Conservation (phyloP, 2,113 vertebrate genomes). For the Mirza zaza region DNA sequence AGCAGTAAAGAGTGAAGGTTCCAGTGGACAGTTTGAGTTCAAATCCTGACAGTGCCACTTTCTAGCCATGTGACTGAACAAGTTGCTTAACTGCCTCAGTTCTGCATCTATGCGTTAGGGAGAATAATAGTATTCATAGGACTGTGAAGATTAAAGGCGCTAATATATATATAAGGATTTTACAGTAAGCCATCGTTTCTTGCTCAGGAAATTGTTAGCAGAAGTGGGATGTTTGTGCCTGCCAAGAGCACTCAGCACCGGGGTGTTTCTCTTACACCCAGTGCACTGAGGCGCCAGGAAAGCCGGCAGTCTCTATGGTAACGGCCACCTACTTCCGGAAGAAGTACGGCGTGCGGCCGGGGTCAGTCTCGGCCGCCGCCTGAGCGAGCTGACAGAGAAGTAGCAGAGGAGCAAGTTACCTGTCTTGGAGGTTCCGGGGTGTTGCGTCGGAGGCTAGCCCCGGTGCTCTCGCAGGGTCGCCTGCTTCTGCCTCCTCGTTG, state of each 20-base stretch:
- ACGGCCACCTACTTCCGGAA: conserved; percentile 66
- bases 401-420: fast-evolving
- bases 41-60: background rate
- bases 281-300: fast-evolving
- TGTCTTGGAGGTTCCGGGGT: fast-evolving
- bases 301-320: background rate
- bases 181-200: background rate
- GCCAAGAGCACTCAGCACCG: fast-evolving
- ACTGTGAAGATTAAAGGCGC: background rate
- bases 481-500: background rate
- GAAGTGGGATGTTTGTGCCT: fast-evolving
- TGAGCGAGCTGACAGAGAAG: fast-evolving
- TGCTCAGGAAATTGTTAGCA: background rate
- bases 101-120: background rate
- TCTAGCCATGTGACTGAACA: background rate
- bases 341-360: conserved; percentile 29
- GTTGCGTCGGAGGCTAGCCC: too few species aligned
- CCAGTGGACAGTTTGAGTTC: background rate
- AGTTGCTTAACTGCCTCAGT: background rate
- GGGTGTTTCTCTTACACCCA: fast-evolving
- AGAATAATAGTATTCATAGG: background rate
- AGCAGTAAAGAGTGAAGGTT: background rate
- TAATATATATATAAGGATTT: background rate
- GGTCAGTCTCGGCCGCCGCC: background rate
- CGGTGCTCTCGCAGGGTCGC: background rate